Conservation (phyloP, 2,797 vertebrate species). For the Acanthiza pusilla region DNA sequence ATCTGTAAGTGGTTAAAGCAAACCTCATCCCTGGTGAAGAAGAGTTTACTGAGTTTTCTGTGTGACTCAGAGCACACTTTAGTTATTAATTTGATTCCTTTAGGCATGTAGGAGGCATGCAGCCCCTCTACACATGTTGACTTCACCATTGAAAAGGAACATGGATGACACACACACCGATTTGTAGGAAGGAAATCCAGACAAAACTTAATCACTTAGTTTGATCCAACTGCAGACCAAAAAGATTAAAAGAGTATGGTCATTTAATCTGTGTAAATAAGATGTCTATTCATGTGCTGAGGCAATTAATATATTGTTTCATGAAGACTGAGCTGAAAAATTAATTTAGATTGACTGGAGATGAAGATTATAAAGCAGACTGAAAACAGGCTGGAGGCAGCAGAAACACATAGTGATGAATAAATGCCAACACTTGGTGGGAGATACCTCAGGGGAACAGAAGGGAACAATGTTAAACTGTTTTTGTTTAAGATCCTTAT, state of each 20-base stretch:
- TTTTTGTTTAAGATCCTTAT: not conserved
- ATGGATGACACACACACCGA: not conserved
- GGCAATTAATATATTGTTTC: constrained; percentile 15
- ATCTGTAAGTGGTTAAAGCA: constrained; percentile 20
- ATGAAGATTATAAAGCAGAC: not conserved
- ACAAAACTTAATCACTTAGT: not conserved
- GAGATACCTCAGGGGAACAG: constrained; percentile 1
- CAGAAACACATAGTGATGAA: not conserved
- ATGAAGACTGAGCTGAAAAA: not conserved
- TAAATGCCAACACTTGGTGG: constrained; percentile 6
- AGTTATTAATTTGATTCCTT: not conserved
- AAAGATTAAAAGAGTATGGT: not conserved
- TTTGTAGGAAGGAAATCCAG: not conserved
- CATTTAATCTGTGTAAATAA: constrained; percentile 3
- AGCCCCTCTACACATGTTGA: not conserved
- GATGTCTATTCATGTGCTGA: not conserved
- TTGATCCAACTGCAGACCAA: not conserved
- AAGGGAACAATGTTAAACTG: not conserved
- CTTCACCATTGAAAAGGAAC: not conserved
- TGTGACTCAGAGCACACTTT: not conserved
- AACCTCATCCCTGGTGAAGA: not conserved
- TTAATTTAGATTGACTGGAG: constrained; percentile 25
- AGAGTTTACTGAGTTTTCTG: not conserved
- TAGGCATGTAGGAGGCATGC: not conserved
- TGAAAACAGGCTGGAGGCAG: constrained; percentile 12